Evolutionary conservation across 2,113 vertebrate species (phyloP).

Genomic region (Tychaedon coryphoeus): DNA sequence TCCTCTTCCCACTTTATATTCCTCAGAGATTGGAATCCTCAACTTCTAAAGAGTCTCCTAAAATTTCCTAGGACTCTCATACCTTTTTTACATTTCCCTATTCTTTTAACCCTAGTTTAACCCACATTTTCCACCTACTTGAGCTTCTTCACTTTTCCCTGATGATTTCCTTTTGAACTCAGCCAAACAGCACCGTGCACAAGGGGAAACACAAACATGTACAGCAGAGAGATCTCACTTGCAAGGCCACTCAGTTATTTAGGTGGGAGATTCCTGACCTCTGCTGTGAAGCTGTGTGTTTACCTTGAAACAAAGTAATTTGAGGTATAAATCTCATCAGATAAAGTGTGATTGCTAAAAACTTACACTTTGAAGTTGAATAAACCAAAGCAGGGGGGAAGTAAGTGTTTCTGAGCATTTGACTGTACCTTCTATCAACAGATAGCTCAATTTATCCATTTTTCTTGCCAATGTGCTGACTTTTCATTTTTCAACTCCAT

Average conservation of each 20-base stretch:
- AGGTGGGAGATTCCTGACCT: background rate
- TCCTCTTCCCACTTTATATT: background rate
- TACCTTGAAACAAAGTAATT: background rate
- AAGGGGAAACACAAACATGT: fast-evolving
- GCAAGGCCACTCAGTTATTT: background rate
- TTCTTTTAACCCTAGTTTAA: background rate
- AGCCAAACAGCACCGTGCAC: background rate
- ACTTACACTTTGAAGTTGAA: background rate
- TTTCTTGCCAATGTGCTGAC: background rate
- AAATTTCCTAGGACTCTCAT: background rate
- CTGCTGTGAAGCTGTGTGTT: background rate
- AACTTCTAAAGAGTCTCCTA: background rate
- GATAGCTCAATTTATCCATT: background rate
- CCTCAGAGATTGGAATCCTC: background rate
- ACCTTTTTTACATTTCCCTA: background rate
- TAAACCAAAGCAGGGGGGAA: background rate
- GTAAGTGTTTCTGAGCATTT: background rate
- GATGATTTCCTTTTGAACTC: background rate
- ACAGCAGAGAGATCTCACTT: background rate
- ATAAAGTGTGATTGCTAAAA: background rate
- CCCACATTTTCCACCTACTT: background rate
- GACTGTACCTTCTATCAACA: background rate
- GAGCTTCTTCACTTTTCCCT: background rate
- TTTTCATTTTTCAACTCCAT: background rate
- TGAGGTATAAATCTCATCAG: background rate